Evolutionary conservation across 2,113 vertebrate species (phyloP), one percentile per base, ranked within the genome.

Genomic region (Eublepharis macularius): DNA sequence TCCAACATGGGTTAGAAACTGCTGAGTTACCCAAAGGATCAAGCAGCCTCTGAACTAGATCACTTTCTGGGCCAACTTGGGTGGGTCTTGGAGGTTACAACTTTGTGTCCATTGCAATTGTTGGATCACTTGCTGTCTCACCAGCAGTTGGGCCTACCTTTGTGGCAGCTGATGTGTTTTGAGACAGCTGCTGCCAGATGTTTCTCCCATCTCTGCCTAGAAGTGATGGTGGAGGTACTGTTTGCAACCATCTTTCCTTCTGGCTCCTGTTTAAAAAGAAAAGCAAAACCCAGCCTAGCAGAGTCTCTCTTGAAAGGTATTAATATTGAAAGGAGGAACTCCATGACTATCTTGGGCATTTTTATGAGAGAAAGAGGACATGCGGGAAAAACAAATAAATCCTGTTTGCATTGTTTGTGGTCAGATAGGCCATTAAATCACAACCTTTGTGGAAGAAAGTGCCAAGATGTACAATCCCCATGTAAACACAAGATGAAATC

Each of bases 111-210:
- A 85, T 84, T 84, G 60, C 49, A 88, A 76, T 41, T 82, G n/a
- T 24, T 60, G 80, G 29, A 14, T 57, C 83, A 75, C 13, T 36
- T 84, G 63, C 45, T 86, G 4, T 63, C 51, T 68, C 16, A 36
- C 6, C 26, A 6, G 9, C 36, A 63, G 34, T 54, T 72, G 8
- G 4, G n/a, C 26, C 82, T 85, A 34, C 87, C 36, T 90, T 90
- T 79, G 57, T 84, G 85, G 69, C 69, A 90, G 80, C 76, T 80
- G 77, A 76, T 47, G 32, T 75, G 63, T 36, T 88, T 81, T 83
- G 76, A 57, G 60, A 54, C 9, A 73, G 76, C 73, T 83, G 39
- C 88, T 84, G 47, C 76, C 60, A 76, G 87, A 21, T 72, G 11
- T 45, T 83, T 87, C 10, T 21, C 1, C 16, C 79, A 32, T 76